These are phyloP conservation scores for Ceyx cyanopectus DNA, from an alignment of 2,113 vertebrate species.

Conservation along the genomic window DNA sequence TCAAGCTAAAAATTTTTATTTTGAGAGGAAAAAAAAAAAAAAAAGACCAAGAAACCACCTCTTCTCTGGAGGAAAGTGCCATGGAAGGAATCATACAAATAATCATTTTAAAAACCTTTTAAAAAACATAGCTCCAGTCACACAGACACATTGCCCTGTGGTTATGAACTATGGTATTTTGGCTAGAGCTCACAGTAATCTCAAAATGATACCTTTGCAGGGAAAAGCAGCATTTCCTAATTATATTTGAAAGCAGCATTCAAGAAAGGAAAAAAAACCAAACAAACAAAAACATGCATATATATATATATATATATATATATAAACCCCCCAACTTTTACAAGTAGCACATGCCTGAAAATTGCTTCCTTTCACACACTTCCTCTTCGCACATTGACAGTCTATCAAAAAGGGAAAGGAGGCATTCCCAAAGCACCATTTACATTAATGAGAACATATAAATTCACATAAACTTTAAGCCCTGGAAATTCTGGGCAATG, in stretches of 20 bases:
- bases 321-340: background rate
- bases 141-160: background rate
- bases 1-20: background rate
- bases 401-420: background rate
- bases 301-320: no score
- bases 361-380: background rate
- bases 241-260: background rate
- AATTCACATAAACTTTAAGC: background rate
- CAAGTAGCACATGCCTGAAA: accelerated
- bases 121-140: background rate
- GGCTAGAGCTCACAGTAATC: background rate
- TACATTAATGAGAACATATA: background rate
- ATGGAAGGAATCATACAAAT: background rate
- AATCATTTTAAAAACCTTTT: background rate
- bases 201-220: background rate
- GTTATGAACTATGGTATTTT: background rate
- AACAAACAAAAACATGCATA: no score
- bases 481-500: background rate
- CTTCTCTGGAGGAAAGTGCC: background rate
- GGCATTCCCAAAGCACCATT: background rate
- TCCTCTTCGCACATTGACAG: background rate
- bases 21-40: background rate
- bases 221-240: background rate
- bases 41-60: background rate
- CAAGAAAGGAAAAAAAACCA: background rate